Evolutionary conservation across 2,797 vertebrate genomes (phyloP).

Genomic region (Pelochelys cantorii): DNA sequence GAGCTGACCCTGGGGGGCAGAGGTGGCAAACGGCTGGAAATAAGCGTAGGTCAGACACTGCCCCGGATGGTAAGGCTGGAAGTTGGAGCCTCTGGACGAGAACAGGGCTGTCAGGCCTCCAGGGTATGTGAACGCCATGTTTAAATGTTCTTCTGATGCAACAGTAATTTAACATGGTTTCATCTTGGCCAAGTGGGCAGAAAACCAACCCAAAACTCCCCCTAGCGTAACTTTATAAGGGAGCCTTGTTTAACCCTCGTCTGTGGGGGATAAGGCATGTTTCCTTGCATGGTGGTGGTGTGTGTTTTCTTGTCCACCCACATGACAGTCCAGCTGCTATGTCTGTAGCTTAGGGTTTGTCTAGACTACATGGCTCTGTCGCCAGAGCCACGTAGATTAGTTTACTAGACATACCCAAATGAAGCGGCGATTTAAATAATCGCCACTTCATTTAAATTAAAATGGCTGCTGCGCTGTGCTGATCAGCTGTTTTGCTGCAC

Average conservation of each 20-base stretch:
- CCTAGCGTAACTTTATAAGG: not conserved
- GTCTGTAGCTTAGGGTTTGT: too few species aligned
- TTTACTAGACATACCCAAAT: too few species aligned
- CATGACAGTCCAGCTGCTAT: not conserved
- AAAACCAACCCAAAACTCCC: not conserved
- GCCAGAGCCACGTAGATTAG: too few species aligned
- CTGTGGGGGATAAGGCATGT: fast-evolving
- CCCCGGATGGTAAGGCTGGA: not conserved
- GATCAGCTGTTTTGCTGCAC: too few species aligned
- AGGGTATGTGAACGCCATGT: not conserved
- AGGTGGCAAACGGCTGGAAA: not conserved
- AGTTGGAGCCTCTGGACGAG: not conserved
- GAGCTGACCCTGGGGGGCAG: not conserved
- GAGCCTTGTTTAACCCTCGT: too few species aligned
- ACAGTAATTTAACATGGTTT: not conserved
- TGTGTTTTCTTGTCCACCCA: not conserved
- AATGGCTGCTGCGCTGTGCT: too few species aligned
- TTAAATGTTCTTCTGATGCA: not conserved
- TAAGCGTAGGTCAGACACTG: not conserved
- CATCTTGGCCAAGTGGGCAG: not conserved
- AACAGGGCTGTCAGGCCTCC: not conserved
- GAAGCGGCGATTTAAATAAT: too few species aligned
- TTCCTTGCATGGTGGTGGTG: not conserved
- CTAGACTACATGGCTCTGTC: too few species aligned
- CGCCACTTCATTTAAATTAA: too few species aligned